A percentile compares a stretch with the other conserved stretches of the same genome.
These are phyloP conservation scores for Fregata magnificens DNA, from an alignment of 2,113 vertebrate genomes.

Conservation along the genomic window DNA sequence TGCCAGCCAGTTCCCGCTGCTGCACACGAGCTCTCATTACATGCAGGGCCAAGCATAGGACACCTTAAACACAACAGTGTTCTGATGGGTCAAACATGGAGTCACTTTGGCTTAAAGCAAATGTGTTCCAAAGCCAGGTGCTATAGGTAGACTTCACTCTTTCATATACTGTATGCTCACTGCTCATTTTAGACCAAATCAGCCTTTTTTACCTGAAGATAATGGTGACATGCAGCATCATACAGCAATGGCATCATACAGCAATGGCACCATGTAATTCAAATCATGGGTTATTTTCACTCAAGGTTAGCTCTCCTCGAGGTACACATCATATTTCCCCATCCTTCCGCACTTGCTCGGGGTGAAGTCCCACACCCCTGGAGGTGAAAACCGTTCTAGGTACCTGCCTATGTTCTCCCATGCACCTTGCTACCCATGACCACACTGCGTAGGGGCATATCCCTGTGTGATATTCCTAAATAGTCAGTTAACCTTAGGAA, in stretches of 20 bases:
- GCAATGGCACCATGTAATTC: neutral
- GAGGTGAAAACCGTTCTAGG: neutral
- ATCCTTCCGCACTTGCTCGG: neutral
- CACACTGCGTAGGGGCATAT: no score
- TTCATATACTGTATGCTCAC: rapidly evolving
- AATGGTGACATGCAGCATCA: neutral
- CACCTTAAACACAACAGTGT: neutral
- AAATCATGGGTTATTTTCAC: neutral
- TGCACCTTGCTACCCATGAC: neutral
- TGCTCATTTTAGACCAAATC: neutral
- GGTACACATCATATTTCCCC: neutral
- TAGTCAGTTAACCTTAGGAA: neutral
- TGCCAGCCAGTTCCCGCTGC: neutral
- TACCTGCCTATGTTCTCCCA: neutral
- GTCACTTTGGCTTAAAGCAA: neutral
- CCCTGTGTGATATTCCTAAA: neutral
- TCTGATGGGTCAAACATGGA: neutral
- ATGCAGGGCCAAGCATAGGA: neutral
- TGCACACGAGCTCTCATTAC: rapidly evolving
- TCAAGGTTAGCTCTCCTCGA: neutral
- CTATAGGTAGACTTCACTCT: neutral
- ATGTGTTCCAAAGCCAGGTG: neutral
- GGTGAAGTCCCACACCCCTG: neutral
- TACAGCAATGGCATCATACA: neutral
- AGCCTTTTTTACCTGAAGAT: neutral